Percentiles rank a stretch among this genome's conserved stretches.
Evolutionary conservation across 2,797 vertebrate species (phyloP).

Genomic region (Arnoldichthys spilopterus): DNA sequence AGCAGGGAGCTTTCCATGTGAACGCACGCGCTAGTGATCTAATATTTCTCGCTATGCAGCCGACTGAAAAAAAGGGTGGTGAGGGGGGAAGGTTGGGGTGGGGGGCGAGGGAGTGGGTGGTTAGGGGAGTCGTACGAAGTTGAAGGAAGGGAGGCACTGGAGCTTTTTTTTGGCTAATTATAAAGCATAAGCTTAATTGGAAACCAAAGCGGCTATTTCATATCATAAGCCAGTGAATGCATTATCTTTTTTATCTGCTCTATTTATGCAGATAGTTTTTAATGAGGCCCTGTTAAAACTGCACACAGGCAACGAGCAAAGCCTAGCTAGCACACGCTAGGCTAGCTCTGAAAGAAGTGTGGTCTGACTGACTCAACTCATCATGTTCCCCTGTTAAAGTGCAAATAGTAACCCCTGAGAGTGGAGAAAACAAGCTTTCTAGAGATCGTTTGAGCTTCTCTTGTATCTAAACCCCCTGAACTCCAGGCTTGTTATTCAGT

Average conservation of each 20-base stretch:
- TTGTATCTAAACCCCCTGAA: not conserved
- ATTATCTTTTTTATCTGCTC: slow-evolving; percentile 67
- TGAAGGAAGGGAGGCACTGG: slow-evolving; percentile 60
- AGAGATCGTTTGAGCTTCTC: not conserved
- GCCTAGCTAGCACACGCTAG: slow-evolving; percentile 49
- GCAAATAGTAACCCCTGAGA: no score
- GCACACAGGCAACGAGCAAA: slow-evolving; percentile 61
- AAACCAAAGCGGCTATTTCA: slow-evolving; percentile 75
- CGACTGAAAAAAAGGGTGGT: slow-evolving; percentile 52
- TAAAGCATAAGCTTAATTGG: slow-evolving; percentile 74
- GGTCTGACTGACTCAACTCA: slow-evolving; percentile 66
- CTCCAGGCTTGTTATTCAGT: not conserved
- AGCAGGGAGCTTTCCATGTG: slow-evolving; percentile 68
- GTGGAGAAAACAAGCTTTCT: not conserved
- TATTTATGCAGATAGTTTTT: slow-evolving; percentile 75
- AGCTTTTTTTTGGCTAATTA: slow-evolving; percentile 69
- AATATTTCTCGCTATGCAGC: slow-evolving; percentile 66
- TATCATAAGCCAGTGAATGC: slow-evolving; percentile 68
- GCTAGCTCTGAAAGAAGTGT: slow-evolving; percentile 63
- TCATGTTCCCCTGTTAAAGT: not conserved
- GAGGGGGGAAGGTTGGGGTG: slow-evolving; percentile 17
- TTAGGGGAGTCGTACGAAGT: slow-evolving; percentile 29
- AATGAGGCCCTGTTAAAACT: slow-evolving; percentile 72
- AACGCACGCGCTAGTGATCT: slow-evolving; percentile 68
- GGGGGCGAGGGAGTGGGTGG: not conserved